These are phyloP conservation scores for Zoroaster sp. DNA, from an alignment of 53 echinoderm and acorn worm genomes.

Conservation along the genomic window DNA sequence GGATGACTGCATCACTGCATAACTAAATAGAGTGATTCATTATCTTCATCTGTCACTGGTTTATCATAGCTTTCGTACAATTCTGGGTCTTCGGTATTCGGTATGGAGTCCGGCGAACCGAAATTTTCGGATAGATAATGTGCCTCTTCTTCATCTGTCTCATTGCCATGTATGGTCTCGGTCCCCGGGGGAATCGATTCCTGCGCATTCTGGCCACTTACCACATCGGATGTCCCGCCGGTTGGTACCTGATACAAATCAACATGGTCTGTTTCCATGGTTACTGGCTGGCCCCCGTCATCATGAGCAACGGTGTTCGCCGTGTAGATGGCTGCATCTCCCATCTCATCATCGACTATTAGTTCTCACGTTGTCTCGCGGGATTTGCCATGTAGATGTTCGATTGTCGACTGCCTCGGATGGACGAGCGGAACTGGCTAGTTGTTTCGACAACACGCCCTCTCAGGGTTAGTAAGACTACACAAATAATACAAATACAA, in stretches of 20 bases:
- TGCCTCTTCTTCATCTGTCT: neutral
- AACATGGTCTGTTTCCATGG: neutral
- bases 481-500: neutral
- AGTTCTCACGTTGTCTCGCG: neutral
- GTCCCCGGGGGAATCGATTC: neutral
- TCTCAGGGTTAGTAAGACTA: neutral
- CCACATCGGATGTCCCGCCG: neutral
- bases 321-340: neutral
- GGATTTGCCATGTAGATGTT: neutral
- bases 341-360: neutral
- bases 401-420: neutral
- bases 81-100: neutral
- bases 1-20: neutral
- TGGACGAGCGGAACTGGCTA: neutral
- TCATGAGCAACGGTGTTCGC: neutral
- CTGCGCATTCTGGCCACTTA: neutral
- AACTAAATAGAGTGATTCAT: neutral
- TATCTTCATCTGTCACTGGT: neutral
- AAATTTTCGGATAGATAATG: constrained; percentile 13
- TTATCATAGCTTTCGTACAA: constrained; percentile 1
- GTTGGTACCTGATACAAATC: neutral
- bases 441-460: neutral
- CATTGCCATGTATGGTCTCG: neutral
- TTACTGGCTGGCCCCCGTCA: neutral
- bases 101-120: neutral